These are phyloP conservation scores for Sympetrum striolatum DNA, from an alignment of 2,888 invertebrate species.

Conservation along the genomic window DNA sequence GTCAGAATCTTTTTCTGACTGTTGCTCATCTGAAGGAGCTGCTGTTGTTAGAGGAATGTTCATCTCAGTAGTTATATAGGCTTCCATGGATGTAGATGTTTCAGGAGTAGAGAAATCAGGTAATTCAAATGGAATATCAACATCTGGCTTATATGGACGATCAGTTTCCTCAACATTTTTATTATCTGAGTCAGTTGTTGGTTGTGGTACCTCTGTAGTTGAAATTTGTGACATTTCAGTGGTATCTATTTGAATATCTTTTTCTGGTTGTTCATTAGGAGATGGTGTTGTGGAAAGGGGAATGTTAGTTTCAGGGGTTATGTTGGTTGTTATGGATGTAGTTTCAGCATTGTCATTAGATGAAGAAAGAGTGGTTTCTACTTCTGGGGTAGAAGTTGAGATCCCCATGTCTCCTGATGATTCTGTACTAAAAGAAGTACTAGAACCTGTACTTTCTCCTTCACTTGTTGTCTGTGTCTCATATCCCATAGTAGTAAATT, in stretches of 20 bases:
- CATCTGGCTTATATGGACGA: not conserved
- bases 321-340: not conserved
- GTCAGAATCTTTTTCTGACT: not conserved
- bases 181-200: too few species aligned
- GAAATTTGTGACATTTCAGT: not conserved
- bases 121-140: not conserved
- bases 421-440: not conserved
- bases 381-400: not conserved
- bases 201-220: not conserved
- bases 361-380: not conserved
- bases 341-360: not conserved
- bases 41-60: constrained; percentile 47
- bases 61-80: not conserved
- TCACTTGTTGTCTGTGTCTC: not conserved
- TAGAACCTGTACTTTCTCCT: not conserved
- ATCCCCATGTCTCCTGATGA: not conserved
- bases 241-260: not conserved
- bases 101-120: not conserved
- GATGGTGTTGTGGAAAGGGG: not conserved
- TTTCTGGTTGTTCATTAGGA: not conserved
- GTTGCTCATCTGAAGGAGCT: not conserved
- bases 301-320: not conserved
- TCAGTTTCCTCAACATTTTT: not conserved
- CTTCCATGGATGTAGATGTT: not conserved
- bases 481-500: not conserved